These are phyloP conservation scores for Coturnix japonica DNA, from an alignment of 2,113 vertebrate species.

Conservation along the genomic window DNA sequence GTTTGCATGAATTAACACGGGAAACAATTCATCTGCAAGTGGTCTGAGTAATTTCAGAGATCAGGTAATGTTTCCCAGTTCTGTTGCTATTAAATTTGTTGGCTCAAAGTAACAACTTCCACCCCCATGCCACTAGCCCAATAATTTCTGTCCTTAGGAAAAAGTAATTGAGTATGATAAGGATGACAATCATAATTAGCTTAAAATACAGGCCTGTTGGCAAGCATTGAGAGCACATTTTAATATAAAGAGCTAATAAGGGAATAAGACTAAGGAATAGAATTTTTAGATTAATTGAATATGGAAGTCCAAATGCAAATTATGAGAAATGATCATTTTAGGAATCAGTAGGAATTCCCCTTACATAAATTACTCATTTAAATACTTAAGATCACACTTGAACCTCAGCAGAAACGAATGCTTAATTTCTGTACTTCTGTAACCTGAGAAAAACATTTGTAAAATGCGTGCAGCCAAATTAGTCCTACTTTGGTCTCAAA, in stretches of 20 bases:
- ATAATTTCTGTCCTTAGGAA: slow-evolving; percentile 49
- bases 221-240: slow-evolving; percentile 14
- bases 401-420: slow-evolving; percentile 46
- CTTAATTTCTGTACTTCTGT: slow-evolving; percentile 56
- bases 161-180: slow-evolving; percentile 46
- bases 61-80: slow-evolving; percentile 41
- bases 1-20: slow-evolving; percentile 20
- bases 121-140: slow-evolving; percentile 32
- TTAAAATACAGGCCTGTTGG: slow-evolving; percentile 27
- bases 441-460: slow-evolving; percentile 25
- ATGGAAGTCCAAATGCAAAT: slow-evolving; percentile 30
- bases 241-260: not conserved
- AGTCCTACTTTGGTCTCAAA: not conserved
- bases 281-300: slow-evolving; percentile 33
- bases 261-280: not conserved
- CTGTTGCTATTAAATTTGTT: slow-evolving; percentile 6
- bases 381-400: slow-evolving; percentile 61
- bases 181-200: slow-evolving; percentile 48
- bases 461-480: not conserved
- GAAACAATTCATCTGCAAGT: slow-evolving; percentile 54
- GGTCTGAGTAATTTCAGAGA: slow-evolving; percentile 36
- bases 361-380: slow-evolving; percentile 53
- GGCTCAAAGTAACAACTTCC: slow-evolving; percentile 34
- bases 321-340: slow-evolving; percentile 32
- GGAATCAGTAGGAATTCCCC: slow-evolving; percentile 33